Base-by-base conservation (phyloP, 2,797 vertebrate species). In the Catamblyrhynchus diadema region DNA sequence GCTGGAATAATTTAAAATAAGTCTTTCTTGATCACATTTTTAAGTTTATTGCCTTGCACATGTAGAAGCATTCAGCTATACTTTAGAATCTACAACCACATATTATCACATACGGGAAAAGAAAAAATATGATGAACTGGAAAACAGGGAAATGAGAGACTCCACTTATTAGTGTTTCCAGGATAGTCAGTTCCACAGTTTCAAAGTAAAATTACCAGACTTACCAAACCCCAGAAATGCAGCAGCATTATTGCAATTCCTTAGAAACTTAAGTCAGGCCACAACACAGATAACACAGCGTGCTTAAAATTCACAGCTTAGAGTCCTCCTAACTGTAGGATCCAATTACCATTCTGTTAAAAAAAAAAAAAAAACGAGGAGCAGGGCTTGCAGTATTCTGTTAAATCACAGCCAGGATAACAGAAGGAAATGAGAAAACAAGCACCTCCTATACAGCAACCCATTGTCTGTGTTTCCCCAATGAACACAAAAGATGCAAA, bases 401-500 rank as follows among this genome's bases (percentile, higher is more conserved):
- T 21, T 86, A 87, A 70, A 91, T 79, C 33, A 48, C 48, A 92
- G 41, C 60, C 22, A 42, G 24, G 41, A 13, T 32, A 92, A 80
- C 79, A 92, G 56, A 89, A 82, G 51, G 61, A 90, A 80, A 74
- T 10, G 13, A 80, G 64, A 87, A 92, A 95, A 91, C 65, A 94
- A 89, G 61, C 0, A 0, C 18, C 41, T 94, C 35, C 44, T 37
- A 42, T 75, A 33, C 7, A 80, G 64, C 62, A 94, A 56, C 20
- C 44, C 47, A 70, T 16, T 89, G 66, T 59, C 79, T 64, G 62
- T 27, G 51, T 39, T 79, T 44, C 33, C 28, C 47, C 27, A 23
- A 48, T 56, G 70, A 73, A 73, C 14, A 65, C 90, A 66, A 73
- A 81, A 72, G 7, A 81, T n/a, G 39, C 44, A 78, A 64, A 87